These are phyloP conservation scores for Drosophila niveifrons DNA, from an alignment of 2,888 invertebrate species.

Conservation along the genomic window DNA sequence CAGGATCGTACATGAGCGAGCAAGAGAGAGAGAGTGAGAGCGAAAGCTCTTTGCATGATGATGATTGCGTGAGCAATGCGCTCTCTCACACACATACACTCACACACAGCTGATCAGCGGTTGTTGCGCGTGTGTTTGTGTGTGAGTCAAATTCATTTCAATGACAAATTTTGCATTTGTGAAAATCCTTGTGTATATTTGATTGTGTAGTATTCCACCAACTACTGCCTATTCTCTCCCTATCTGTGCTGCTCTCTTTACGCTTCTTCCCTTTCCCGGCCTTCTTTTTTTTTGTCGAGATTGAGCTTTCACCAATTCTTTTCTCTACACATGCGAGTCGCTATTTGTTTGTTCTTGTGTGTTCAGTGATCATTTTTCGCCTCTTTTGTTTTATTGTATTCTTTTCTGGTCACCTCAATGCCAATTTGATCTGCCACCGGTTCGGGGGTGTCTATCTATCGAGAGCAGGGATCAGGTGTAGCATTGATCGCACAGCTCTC, in stretches of 20 bases:
- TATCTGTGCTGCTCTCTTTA: background rate
- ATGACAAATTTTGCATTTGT: constrained; percentile 73
- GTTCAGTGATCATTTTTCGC: constrained; percentile 76
- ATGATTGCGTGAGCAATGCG: constrained; percentile 55
- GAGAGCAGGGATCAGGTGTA: constrained; percentile 22
- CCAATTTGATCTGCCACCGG: constrained; percentile 76
- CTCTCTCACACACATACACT: constrained; percentile 13
- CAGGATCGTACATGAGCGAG: constrained; percentile 49
- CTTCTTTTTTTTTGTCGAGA: constrained; percentile 15
- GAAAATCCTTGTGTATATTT: constrained; percentile 58
- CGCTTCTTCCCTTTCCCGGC: constrained; percentile 5
- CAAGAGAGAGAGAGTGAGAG: constrained; percentile 33
- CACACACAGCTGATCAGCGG: constrained; percentile 1
- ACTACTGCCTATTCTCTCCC: constrained; percentile 25
- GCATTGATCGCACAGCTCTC: background rate
- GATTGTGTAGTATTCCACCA: constrained; percentile 25
- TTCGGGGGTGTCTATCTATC: constrained; percentile 42
- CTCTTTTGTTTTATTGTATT: constrained; percentile 71
- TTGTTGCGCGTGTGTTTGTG: constrained; percentile 13
- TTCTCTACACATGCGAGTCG: constrained; percentile 39
- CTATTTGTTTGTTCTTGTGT: constrained; percentile 28
- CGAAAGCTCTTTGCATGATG: constrained; percentile 46
- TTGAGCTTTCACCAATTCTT: constrained; percentile 51
- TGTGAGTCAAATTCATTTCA: constrained; percentile 70
- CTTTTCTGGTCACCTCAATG: constrained; percentile 78